A percentile compares a stretch with the other conserved stretches of the same genome.
Evolutionary conservation across 2,888 invertebrate species (phyloP).

Genomic region (Leuctra nigra): DNA sequence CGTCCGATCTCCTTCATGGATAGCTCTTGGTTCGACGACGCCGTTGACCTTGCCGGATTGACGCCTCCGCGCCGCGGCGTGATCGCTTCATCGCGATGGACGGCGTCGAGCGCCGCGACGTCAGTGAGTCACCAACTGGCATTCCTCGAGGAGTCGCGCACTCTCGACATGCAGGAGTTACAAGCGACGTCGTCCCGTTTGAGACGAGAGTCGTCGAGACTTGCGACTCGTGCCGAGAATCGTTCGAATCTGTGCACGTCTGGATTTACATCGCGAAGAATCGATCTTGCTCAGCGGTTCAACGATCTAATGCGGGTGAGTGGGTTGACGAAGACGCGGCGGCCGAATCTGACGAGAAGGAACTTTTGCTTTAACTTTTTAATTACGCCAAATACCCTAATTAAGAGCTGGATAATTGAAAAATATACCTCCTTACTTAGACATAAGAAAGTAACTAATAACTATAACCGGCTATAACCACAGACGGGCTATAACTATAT

Average conservation of each 20-base stretch:
- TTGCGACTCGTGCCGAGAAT: neutral
- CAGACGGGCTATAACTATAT: too few relatives aligned
- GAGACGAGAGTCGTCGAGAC: neutral
- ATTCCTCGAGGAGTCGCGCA: conserved; percentile 14
- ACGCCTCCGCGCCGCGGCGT: neutral
- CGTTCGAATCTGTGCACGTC: neutral
- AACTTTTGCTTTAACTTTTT: too few relatives aligned
- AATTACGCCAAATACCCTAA: too few relatives aligned
- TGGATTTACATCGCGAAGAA: neutral
- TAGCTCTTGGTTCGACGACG: conserved; percentile 10
- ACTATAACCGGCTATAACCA: too few relatives aligned
- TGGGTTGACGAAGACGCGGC: neutral
- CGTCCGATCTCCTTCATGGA: too few relatives aligned
- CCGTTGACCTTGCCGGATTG: neutral
- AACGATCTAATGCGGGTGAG: conserved; percentile 14
- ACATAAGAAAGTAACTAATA: too few relatives aligned
- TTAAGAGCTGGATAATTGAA: too few relatives aligned
- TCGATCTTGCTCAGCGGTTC: conserved; percentile 10
- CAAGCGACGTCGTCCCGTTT: neutral
- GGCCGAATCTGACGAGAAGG: too few relatives aligned
- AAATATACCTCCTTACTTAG: too few relatives aligned
- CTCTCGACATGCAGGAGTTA: neutral
- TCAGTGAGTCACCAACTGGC: neutral
- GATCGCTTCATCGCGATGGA: neutral
- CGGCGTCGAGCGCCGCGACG: neutral